phyloP scores from a whole-genome alignment of 2,797 vertebrate species.

The Diplodus sargus region DNA sequence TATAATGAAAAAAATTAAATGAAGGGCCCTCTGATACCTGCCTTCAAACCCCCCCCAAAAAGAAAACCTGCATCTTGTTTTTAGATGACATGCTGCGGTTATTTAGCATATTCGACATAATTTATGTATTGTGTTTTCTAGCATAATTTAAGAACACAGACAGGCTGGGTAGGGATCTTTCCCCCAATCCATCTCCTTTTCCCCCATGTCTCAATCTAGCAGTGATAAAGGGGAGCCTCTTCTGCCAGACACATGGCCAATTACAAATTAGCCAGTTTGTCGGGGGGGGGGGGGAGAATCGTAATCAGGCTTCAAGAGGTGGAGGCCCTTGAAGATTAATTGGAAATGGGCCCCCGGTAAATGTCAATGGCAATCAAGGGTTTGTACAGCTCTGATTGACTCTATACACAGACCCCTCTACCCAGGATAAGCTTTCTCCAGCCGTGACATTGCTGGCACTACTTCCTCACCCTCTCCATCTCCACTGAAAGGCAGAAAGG shows the following conservation, averaged over 20 bases:
- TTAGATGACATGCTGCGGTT: neutral
- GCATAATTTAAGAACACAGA: constrained; percentile 44
- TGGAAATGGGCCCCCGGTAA: constrained; percentile 87
- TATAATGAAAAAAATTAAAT: neutral
- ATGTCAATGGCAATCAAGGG: constrained; percentile 88
- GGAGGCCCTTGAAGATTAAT: constrained; percentile 90
- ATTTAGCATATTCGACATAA: neutral
- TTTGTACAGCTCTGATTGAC: constrained; percentile 84
- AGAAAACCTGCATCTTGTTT: neutral
- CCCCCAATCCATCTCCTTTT: constrained; percentile 53
- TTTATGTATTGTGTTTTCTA: constrained; percentile 29
- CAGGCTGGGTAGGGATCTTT: constrained; percentile 28
- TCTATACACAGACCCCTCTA: constrained; percentile 80
- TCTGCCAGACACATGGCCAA: constrained; percentile 82
- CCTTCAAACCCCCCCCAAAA: neutral
- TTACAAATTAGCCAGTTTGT: constrained; percentile 89
- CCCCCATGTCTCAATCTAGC: constrained; percentile 71
- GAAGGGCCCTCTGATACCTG: neutral
- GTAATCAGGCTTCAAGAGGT: constrained; percentile 88
- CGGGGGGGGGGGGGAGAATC: constrained; percentile 62
- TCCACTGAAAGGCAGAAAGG: constrained; percentile 57
- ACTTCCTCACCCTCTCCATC: constrained; percentile 69
- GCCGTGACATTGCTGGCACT: constrained; percentile 78
- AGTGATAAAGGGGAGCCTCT: constrained; percentile 77
- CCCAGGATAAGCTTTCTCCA: constrained; percentile 79